Evolutionary conservation across 1,140 invertebrate genomes (phyloP), one percentile per base, ranked within the genome.

Genomic region (Lordiphosa collinella): DNA sequence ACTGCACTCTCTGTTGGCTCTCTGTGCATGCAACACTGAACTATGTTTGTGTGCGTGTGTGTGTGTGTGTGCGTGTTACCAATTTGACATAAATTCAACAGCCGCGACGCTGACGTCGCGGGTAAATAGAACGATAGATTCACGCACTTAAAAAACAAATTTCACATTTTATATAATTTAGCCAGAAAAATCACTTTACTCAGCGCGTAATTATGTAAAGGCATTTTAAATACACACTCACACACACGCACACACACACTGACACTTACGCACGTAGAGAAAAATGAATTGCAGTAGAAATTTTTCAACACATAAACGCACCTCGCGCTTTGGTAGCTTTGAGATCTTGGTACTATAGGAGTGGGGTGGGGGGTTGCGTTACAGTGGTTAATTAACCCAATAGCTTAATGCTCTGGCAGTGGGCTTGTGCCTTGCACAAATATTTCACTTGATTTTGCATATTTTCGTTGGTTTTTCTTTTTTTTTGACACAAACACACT

Each of bases 31-130:
- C 49, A 63, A 73, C 74, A 53, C 52, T 76, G 54, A 18, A 4
- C 22, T 6, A 25, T 6, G 9, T 48, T n/a, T 47, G 44, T 35
- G 35, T 25, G 29, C 34, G 16, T 36, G 38, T 32, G 40, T 58
- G 49, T 29, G 14, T 68, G 40, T 66, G 55, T 78, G 68, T 66
- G 75, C 84, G 38, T 71, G 78, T 84, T 84, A 84, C 78, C 78
- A 84, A 84, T 84, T 84, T 84, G 78, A 84, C 78, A 84, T 84
- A 84, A 84, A 84, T 84, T 85, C 78, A 84, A 84, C 78, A 84
- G 78, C 78, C 78, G 78, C 75, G 64, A 79, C 75, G 75, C 75
- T 79, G 74, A 79, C 74, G 73, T 78, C 73, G 63, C 71, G 72
- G 68, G 78, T 78, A 82, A 82, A 82, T 76, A 82, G 78, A 84